Percentiles rank a stretch among this genome's conserved stretches.
These are phyloP conservation scores for Papilio machaon DNA, from an alignment of 1,140 invertebrate genomes.

Conservation along the genomic window DNA sequence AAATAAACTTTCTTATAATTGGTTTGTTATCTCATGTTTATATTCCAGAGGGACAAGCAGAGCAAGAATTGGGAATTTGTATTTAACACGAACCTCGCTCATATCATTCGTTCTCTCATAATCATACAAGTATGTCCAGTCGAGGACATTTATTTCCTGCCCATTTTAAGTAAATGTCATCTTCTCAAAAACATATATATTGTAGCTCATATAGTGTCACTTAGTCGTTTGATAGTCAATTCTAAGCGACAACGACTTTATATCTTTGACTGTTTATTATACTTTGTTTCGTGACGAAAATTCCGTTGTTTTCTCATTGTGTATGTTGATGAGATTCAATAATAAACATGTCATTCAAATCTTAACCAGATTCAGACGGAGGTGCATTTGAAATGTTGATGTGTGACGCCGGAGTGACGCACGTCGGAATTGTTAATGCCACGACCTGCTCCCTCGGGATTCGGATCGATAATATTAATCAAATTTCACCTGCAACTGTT, in stretches of 20 bases:
- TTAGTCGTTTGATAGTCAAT: too few species aligned
- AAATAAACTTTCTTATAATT: too few species aligned
- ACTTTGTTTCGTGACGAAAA: neutral
- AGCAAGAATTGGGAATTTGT: too few species aligned
- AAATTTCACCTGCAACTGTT: neutral
- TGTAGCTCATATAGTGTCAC: too few species aligned
- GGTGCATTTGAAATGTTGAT: constrained; percentile 9
- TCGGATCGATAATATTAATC: constrained; percentile 22
- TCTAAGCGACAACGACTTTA: too few species aligned
- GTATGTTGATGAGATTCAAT: constrained; percentile 15
- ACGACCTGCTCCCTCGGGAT: neutral
- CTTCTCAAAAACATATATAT: too few species aligned
- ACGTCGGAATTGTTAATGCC: constrained; percentile 28
- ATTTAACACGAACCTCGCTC: neutral
- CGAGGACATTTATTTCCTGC: too few species aligned
- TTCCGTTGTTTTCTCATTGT: neutral
- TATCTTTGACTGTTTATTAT: too few species aligned
- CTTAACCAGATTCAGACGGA: neutral
- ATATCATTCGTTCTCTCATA: neutral
- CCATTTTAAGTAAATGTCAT: too few species aligned
- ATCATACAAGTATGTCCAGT: neutral
- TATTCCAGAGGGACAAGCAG: neutral
- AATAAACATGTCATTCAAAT: constrained; percentile 15
- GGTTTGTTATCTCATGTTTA: neutral
- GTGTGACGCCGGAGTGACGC: neutral